Conservation (phyloP, 2,113 vertebrate genomes). For the Pterocles burchelli region DNA sequence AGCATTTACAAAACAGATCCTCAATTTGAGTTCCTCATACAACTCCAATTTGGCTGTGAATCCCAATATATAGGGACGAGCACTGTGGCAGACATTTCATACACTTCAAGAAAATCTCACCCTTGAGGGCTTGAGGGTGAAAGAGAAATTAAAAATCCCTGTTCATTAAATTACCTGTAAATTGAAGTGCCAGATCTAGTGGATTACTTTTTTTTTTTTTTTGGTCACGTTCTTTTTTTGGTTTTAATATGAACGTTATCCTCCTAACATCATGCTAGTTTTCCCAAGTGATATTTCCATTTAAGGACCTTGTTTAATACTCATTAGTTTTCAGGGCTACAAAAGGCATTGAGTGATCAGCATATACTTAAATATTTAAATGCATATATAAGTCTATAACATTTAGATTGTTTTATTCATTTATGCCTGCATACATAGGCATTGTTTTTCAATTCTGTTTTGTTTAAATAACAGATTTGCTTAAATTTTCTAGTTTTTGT, state of each 20-base stretch:
- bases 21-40: neutral
- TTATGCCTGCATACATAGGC: neutral
- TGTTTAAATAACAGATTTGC: neutral
- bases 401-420: neutral
- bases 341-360: neutral
- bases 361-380: neutral
- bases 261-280: neutral
- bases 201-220: neutral
- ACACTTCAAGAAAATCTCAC: neutral
- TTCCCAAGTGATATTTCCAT: neutral
- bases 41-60: neutral
- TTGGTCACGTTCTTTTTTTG: neutral
- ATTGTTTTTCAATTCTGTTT: neutral
- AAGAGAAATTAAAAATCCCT: neutral
- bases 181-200: neutral
- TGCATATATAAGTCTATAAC: neutral
- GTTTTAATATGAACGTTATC: neutral
- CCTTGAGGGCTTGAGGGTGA: neutral
- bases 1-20: neutral
- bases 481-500: neutral
- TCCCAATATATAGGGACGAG: neutral
- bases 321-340: neutral
- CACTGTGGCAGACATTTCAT: neutral
- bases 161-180: neutral
- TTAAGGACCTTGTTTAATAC: neutral